Evolutionary conservation across 2,113 vertebrate genomes (phyloP).

Genomic region (Pangasianodon gigas): DNA sequence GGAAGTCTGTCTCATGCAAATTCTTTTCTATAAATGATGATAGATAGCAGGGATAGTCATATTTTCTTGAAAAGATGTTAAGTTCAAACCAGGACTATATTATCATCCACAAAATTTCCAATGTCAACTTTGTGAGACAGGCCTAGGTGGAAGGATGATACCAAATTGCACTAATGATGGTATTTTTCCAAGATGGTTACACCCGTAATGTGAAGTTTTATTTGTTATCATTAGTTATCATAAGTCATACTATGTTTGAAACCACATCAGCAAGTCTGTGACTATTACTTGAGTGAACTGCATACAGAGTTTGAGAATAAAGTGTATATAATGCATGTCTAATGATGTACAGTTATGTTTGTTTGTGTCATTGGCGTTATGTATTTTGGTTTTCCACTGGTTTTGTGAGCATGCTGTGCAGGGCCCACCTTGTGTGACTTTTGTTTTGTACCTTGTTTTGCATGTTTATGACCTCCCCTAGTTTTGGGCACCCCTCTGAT

Average conservation of each 20-base stretch:
- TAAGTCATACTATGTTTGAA: not conserved
- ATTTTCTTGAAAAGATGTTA: not conserved
- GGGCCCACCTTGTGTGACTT: conserved; percentile 44
- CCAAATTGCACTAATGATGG: not conserved
- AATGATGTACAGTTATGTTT: not conserved
- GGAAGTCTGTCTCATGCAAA: not conserved
- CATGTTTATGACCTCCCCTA: conserved; percentile 49
- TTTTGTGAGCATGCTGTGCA: conserved; percentile 26
- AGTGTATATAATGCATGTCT: not conserved
- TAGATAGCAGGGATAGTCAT: not conserved
- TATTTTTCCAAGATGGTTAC: not conserved
- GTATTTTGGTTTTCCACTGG: not conserved
- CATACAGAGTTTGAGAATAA: not conserved
- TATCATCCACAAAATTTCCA: not conserved
- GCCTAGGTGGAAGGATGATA: no score
- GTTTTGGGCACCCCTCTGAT: conserved; percentile 71
- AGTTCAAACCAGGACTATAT: not conserved
- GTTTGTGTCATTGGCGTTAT: not conserved
- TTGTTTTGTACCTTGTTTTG: conserved; percentile 44
- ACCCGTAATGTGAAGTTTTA: not conserved
- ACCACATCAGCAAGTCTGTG: not conserved
- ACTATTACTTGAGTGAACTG: not conserved
- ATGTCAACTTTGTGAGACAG: no score
- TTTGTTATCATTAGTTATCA: not conserved
- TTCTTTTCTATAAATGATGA: not conserved